These are phyloP conservation scores for Loriculus beryllinus DNA, from an alignment of 2,797 vertebrate species.

Conservation along the genomic window DNA sequence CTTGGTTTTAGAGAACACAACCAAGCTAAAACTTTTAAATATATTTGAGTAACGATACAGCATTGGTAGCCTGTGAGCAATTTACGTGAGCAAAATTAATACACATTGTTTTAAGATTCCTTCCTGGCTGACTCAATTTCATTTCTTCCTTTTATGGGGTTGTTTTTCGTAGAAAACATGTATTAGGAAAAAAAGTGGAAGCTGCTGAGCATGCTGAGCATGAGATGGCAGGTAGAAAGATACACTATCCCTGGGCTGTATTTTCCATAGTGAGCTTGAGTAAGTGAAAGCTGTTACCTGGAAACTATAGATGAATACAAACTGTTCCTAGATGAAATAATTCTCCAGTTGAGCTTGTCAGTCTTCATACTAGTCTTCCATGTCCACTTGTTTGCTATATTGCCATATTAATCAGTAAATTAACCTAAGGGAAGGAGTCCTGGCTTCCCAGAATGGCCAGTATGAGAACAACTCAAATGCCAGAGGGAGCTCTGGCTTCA, in stretches of 20 bases:
- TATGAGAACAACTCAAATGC: fast-evolving
- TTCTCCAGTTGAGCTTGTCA: not conserved
- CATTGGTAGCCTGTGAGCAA: not conserved
- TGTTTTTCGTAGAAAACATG: fast-evolving
- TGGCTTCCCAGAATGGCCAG: not conserved
- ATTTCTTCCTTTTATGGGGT: fast-evolving
- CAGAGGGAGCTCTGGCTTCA: not conserved
- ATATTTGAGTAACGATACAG: not conserved
- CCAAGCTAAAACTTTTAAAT: not conserved
- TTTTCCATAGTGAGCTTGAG: not conserved
- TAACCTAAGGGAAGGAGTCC: not conserved
- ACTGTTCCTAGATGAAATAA: not conserved
- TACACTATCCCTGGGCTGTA: not conserved
- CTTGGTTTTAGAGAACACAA: not conserved
- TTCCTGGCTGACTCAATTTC: not conserved
- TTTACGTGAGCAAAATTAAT: not conserved
- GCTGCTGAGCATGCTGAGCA: not conserved
- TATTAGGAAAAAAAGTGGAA: not conserved
- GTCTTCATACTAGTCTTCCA: not conserved
- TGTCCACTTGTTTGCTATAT: not conserved
- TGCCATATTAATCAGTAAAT: not conserved
- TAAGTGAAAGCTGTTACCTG: not conserved
- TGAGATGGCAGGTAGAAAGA: not conserved
- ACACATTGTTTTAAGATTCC: not conserved
- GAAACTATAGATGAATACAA: not conserved